A percentile compares a stretch with the other conserved stretches of the same genome.
phyloP scores from a whole-genome alignment of 2,888 invertebrate genomes.

The Amphipyra tragopoginis region DNA sequence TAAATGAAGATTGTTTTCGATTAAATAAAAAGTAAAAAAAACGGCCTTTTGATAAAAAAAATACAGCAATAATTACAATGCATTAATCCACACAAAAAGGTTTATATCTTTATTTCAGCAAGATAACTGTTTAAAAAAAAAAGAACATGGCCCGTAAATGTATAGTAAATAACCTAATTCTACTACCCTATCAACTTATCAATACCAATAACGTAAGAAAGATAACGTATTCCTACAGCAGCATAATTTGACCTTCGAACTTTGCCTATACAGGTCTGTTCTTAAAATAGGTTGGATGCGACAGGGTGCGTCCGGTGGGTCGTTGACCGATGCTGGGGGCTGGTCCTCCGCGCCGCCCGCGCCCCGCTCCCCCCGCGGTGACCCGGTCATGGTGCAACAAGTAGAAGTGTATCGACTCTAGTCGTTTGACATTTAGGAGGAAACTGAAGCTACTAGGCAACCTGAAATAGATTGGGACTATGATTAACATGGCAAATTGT shows the following conservation, averaged over 20 bases:
- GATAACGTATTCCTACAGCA: slow-evolving; percentile 22
- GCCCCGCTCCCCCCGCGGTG: slow-evolving; percentile 70
- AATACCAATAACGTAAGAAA: slow-evolving; percentile 6
- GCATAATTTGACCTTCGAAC: slow-evolving; percentile 78
- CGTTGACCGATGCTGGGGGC: slow-evolving; percentile 74
- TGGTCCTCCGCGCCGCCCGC: slow-evolving; percentile 60
- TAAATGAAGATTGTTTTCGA: too few relatives aligned
- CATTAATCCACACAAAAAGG: too few relatives aligned
- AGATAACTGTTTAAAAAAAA: too few relatives aligned
- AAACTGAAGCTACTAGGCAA: slow-evolving; percentile 48
- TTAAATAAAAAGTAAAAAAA: too few relatives aligned
- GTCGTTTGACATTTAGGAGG: slow-evolving; percentile 86
- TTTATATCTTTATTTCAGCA: too few relatives aligned
- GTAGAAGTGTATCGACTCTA: slow-evolving; percentile 83
- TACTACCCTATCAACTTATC: neutral
- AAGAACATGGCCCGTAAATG: neutral
- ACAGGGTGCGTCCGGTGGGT: slow-evolving; percentile 77
- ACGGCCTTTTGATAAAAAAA: too few relatives aligned
- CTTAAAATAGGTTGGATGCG: slow-evolving; percentile 81
- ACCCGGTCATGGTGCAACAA: slow-evolving; percentile 87
- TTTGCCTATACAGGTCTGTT: slow-evolving; percentile 77
- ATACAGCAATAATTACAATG: too few relatives aligned
- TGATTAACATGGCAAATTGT: slow-evolving; percentile 35
- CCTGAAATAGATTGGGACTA: slow-evolving; percentile 50
- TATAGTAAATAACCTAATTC: neutral